Evolutionary conservation across 1,140 invertebrate genomes (phyloP), one percentile per base, ranked within the genome.

Genomic region (Oscheius sp.): DNA sequence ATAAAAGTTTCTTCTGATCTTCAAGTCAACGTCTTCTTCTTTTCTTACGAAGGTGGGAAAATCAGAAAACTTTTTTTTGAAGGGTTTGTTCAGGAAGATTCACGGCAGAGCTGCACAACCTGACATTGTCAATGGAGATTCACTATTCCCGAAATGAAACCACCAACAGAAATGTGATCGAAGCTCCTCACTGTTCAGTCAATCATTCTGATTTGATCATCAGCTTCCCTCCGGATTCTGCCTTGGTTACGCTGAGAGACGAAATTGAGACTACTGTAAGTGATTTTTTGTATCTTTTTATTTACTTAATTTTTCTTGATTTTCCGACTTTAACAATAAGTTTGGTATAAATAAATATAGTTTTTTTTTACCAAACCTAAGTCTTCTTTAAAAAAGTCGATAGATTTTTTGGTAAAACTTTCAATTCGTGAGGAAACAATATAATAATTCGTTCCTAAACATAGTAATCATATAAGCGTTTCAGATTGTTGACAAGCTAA

Each of bases 191-290:
- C 26, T 68, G 67, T 23, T 34, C 52, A 31, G 49, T 68, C 23
- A 68, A 49, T 26, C 67, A 68, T 2, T 36, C 67, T 1, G 67
- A 68, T 18, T n/a, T 68, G n/a, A 2, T 55, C 20, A 10, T 68
- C n/a, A 34, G 31, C 3, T 61, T 68, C 35, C 67, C 67, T 29
- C 67, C 67, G 10, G 46, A 32, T 28, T 68, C 67, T 18, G 28
- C 49, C 23, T 49, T 68, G 13, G 13, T 55, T 29, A 2, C 67
- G 20, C 15, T 68, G 28, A 49, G 55, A 68, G 28, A 32, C 3
- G 52, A 68, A 23, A 45, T 68, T 29, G 55, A 68, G 2, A 59
- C 2, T 59, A 61, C 4, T 29, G 13, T 7, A 28, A 61, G 3
- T 64, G 18, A n/a, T 52, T 52, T 7, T 26, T 32, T 2, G n/a